Percentiles rank a stretch among this genome's conserved stretches.
These are phyloP conservation scores for Pseudomyrmex gracilis DNA, from an alignment of 1,140 invertebrate genomes.

Conservation along the genomic window DNA sequence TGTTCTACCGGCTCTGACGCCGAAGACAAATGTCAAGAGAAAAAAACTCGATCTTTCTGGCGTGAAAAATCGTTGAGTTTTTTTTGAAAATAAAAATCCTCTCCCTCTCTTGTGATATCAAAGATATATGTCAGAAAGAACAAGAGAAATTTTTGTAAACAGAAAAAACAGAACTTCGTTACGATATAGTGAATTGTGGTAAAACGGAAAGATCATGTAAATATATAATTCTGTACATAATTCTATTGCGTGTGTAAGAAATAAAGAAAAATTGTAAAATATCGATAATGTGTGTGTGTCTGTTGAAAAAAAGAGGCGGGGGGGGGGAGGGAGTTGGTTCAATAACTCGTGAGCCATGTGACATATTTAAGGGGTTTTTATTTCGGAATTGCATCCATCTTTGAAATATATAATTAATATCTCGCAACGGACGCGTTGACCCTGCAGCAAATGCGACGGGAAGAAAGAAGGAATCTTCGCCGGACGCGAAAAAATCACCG, in stretches of 20 bases:
- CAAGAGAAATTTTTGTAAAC: slow-evolving; percentile 2
- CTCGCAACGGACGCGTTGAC: slow-evolving; percentile 53
- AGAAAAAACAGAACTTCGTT: slow-evolving; percentile 16
- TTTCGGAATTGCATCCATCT: slow-evolving; percentile 61
- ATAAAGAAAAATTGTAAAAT: slow-evolving; percentile 1
- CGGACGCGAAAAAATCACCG: slow-evolving; percentile 62
- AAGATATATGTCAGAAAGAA: not conserved
- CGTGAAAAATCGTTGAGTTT: slow-evolving; percentile 54
- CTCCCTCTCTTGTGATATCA: slow-evolving; percentile 16
- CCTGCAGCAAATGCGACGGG: slow-evolving; percentile 61
- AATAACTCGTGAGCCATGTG: slow-evolving; percentile 18
- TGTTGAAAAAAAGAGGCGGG: slow-evolving; percentile 1
- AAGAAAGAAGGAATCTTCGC: slow-evolving; percentile 63
- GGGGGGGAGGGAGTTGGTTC: too few relatives aligned
- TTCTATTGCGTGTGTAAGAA: not conserved
- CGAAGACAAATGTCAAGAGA: slow-evolving; percentile 62
- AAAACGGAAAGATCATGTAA: not conserved
- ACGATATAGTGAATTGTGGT: not conserved
- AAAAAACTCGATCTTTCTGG: slow-evolving; percentile 66
- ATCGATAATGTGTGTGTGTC: slow-evolving; percentile 10
- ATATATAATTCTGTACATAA: slow-evolving; percentile 37
- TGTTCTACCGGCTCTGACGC: slow-evolving; percentile 66
- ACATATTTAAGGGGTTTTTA: slow-evolving; percentile 63
- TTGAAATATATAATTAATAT: slow-evolving; percentile 66
- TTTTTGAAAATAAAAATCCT: not conserved